Evolutionary conservation across 2,113 vertebrate species (phyloP), one percentile per base, ranked within the genome.

Genomic region (Halichoeres trimaculatus): DNA sequence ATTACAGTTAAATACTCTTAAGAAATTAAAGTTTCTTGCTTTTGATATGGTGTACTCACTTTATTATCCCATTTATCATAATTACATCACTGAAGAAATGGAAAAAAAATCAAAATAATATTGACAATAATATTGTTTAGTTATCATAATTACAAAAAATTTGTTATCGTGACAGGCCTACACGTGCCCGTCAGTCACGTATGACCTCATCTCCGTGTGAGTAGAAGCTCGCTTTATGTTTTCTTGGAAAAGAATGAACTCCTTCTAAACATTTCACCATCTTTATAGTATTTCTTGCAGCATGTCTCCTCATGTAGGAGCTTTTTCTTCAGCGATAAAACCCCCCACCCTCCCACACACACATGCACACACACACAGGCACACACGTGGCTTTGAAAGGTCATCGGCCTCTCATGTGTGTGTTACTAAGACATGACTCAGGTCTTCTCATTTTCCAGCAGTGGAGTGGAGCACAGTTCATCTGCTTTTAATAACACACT

Each of bases 401-500:
- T 76, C 68, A 64, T 16, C 40, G 19, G 13, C 30, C 19, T 61
- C 61, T 72, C 43, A 10, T 68, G 26, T 45, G 74, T 69, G 43
- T 70, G 56, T 38, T 59, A 26, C 47, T 48, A 11, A 23, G 65
- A 51, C 3, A 10, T 78, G 80, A 87, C 68, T 81, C 80, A 34
- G 54, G 58, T 13, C 34, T 16, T 67, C 65, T 65, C n/a, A 11
- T 45, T 65, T 52, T 17, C 43, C 63, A 30, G 20, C 52, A 30
- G 57, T 16, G 56, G 34, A 30, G 57, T 16, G 56, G 34, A 43
- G n/a, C 19, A 74, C 50, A 53, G 64, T 72, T 45, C 54, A 60
- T 78, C 63, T 81, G 71, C 58, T 74, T 85, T 83, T 66, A 78
- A 76, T 81, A 56, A 68, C 40, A 54, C 30, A 47, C 50, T 13